Evolutionary conservation across 2,113 vertebrate genomes (phyloP), one percentile per base, ranked within the genome.

Genomic region (Morone saxatilis): DNA sequence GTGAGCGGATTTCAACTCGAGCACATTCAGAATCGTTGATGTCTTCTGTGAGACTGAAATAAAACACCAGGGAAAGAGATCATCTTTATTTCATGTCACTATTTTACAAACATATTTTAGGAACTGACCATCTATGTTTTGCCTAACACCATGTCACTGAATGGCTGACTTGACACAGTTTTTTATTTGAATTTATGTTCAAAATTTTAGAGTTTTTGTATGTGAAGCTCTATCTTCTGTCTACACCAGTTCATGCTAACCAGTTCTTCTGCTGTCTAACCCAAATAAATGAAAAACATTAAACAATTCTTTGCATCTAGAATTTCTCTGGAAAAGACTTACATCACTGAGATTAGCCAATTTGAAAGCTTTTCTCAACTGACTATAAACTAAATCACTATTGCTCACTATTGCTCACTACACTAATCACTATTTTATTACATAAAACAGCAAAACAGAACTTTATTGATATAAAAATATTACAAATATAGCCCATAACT

Each of bases 1-100:
- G 10, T 63, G 66, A 80, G 50, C 59, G 60, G 76, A 65, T 67
- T 7, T 74, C 5, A 80, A 57, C 76, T 22, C 38, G 20, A 77
- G 13, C 12, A 12, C 17, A 13, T 70, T 40, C 5, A 36, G 25
- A 69, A 40, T 54, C 51, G 50, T 76, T 48, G 10, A 77, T 38
- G 50, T 17, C 36, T 16, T 60, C n/a, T 22, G 41, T 47, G 41
- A 50, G 7, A 65, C 66, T 70, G 25, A n/a, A 17, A 40, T 25
- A 6, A 8, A 16, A n/a, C 54, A 43, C 14, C 8, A 5, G 71
- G 7, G 40, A 25, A 54, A 47, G 16, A 31, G 13, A 62, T 13
- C 7, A 31, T 59, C 47, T 48, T 11, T 19, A 2, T 45, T 59
- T 7, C 31, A 50, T n/a, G n/a, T 69, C 31, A n/a, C 14, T 68